phyloP scores from a whole-genome alignment of 2,888 invertebrate genomes.

The Andrena haemorrhoa region DNA sequence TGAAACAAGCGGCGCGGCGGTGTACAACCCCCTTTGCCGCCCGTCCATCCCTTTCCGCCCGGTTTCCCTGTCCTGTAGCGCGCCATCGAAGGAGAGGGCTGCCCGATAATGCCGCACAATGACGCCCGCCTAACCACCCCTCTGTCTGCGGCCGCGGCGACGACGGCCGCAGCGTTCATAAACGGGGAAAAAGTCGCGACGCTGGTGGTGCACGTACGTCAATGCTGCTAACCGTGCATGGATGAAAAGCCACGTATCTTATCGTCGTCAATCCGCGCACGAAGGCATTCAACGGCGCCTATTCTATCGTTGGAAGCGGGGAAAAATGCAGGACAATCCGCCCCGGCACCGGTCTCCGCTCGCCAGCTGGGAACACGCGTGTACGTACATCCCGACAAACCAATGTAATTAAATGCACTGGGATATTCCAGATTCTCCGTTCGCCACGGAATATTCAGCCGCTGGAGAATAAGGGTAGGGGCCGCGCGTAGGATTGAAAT shows the following conservation, averaged over 20 bases:
- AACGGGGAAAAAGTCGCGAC: slow-evolving; percentile 73
- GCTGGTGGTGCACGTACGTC: slow-evolving; percentile 48
- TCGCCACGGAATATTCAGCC: slow-evolving; percentile 17
- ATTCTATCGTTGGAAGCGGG: slow-evolving; percentile 49
- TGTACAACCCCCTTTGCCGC: slow-evolving; percentile 32
- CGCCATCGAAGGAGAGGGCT: slow-evolving; percentile 44
- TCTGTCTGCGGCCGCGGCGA: slow-evolving; percentile 33
- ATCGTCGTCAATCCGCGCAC: slow-evolving; percentile 70
- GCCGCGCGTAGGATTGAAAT: slow-evolving; percentile 21
- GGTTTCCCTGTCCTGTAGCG: slow-evolving; percentile 32
- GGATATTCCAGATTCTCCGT: slow-evolving; percentile 41
- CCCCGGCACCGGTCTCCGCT: neutral
- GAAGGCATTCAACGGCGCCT: slow-evolving; percentile 54
- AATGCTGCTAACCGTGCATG: slow-evolving; percentile 63
- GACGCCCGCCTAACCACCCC: slow-evolving; percentile 58
- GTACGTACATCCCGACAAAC: slow-evolving; percentile 52
- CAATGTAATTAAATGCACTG: slow-evolving; percentile 65
- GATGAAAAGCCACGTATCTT: slow-evolving; percentile 74
- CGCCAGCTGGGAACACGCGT: slow-evolving; percentile 39
- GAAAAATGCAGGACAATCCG: slow-evolving; percentile 47
- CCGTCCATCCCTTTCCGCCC: slow-evolving; percentile 39
- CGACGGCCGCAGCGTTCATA: slow-evolving; percentile 66
- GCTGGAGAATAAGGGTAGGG: neutral
- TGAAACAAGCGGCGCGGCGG: slow-evolving; percentile 66
- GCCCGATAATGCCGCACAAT: slow-evolving; percentile 71